Conservation (phyloP, 2,113 vertebrate species). For the Geothlypis trichas region DNA sequence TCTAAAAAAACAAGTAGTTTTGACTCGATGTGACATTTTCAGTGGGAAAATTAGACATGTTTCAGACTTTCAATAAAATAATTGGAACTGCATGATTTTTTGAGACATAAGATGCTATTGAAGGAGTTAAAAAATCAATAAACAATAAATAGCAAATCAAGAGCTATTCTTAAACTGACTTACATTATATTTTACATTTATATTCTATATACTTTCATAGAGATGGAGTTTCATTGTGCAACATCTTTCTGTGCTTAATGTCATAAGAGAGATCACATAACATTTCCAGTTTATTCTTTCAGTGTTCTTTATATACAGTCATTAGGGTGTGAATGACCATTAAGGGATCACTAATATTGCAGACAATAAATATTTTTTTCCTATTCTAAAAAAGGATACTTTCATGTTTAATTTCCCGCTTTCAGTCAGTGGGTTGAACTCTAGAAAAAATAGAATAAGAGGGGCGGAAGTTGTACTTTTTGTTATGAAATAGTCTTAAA, state of each 20-base stretch:
- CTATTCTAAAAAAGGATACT: neutral
- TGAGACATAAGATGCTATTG: accelerated
- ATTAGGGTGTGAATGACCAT: neutral
- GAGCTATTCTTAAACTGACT: neutral
- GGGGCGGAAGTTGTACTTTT: neutral
- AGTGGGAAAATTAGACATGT: neutral
- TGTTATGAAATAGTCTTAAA: neutral
- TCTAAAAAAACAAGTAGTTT: neutral
- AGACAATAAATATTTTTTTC: neutral
- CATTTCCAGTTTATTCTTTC: neutral
- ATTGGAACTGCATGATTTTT: neutral
- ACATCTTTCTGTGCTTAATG: neutral
- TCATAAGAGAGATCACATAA: neutral
- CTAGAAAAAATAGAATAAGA: neutral
- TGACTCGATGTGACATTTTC: neutral
- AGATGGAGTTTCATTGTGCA: neutral
- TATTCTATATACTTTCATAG: accelerated
- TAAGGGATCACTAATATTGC: neutral
- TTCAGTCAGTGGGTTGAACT: neutral
- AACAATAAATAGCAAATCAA: accelerated
- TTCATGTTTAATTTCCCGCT: neutral
- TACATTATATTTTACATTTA: neutral
- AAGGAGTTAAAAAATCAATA: neutral
- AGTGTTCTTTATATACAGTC: neutral
- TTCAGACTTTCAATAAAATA: neutral